Base-by-base conservation (phyloP, 2,888 invertebrate species). In the Rhimphoctona megacephalus region DNA sequence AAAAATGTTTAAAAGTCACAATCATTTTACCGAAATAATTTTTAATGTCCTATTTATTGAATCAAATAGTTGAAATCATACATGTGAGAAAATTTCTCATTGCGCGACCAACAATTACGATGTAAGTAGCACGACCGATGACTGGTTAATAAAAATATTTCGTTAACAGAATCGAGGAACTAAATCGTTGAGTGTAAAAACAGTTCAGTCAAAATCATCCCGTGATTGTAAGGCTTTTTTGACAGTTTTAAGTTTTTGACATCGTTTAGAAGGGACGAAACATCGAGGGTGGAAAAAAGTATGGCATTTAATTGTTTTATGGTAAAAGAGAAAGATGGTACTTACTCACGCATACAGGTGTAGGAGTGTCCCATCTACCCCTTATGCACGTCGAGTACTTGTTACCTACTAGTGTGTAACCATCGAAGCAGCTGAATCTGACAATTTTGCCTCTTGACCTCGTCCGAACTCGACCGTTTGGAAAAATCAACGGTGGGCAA, bases 261-360 rank as follows among this genome's bases (percentile, higher is more conserved):
- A 11, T 2, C 14, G 14, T 43, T 11, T 0, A 43, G 1, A 43
- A 11, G 14, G 11, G 11, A 14, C 11, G 43, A 14, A 17, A 19
- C 19, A 46, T 46, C 46, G 5, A 17, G 49, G 49, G 19, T 49
- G 19, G 17, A 25, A 30, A 61, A 61, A 61, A 30, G 22, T 22
- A 25, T 5, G 25, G 9, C 5, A 30, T 33, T 64, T 33, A 43
- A 33, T 54, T 33, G 52, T 36, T 73, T 54, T 2, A 14, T n/a
- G 36, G 61, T 7, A 17, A n/a, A 30, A 30, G 19, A 30, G 19
- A 25, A 30, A 25, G 30, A 30, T 70, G 25, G n/a, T 93, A 96
- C 97, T 96, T 95, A 97, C 98, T 96, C 90, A 97, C 96, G 94
- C 98, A 98, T 66, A 96, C 95, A 0, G 98, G 97, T 2, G 94